Conservation (phyloP, 2,113 vertebrate genomes). For the Regulus satrapa region DNA sequence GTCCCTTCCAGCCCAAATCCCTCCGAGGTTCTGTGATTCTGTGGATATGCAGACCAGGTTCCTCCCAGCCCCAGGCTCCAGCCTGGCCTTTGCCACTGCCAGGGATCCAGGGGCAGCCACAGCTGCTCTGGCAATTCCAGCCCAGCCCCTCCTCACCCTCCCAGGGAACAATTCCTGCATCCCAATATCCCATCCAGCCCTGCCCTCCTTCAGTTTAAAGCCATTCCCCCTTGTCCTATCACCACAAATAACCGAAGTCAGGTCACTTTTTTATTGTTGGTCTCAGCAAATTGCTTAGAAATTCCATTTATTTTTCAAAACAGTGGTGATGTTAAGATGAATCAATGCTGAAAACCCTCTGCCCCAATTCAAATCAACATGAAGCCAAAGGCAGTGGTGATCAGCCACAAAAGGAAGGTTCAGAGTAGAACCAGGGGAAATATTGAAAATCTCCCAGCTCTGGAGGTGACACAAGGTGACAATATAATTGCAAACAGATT, state of each 20-base stretch:
- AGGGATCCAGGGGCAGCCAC: not conserved
- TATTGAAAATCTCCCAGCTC: not conserved
- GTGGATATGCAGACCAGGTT: not conserved
- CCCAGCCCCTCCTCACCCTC: not conserved
- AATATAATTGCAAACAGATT: not conserved
- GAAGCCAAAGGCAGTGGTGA: not conserved
- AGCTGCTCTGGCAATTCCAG: not conserved
- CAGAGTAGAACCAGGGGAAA: not conserved
- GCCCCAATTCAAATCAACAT: not conserved
- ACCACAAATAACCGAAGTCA: not conserved
- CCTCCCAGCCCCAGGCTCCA: not conserved
- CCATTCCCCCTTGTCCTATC: not conserved
- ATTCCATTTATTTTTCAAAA: not conserved
- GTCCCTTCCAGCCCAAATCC: not conserved
- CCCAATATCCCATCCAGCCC: fast-evolving
- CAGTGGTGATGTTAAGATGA: not conserved
- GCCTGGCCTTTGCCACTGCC: not conserved
- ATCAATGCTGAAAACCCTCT: not conserved
- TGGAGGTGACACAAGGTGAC: not conserved
- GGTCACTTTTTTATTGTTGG: not conserved
- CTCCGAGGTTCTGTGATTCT: not conserved
- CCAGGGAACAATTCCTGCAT: not conserved
- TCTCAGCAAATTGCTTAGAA: not conserved
- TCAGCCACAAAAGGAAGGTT: not conserved
- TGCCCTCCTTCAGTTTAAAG: fast-evolving